Percentiles rank a stretch among this genome's conserved stretches.
Evolutionary conservation across 2,797 vertebrate genomes (phyloP).

Genomic region (Crax fasciolata): DNA sequence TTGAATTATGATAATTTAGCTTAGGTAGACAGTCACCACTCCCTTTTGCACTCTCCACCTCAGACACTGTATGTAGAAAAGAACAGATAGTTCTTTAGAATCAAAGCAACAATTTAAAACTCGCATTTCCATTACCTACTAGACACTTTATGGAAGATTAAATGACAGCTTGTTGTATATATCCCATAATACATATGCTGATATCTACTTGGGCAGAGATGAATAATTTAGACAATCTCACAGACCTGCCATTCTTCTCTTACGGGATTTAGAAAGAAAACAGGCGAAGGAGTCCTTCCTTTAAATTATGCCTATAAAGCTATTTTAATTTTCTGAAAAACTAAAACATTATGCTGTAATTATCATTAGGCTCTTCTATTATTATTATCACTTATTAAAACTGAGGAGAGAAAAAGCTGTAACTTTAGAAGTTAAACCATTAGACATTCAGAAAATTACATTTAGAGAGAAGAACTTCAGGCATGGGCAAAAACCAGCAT

Average conservation of each 20-base stretch:
- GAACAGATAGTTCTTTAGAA: not conserved
- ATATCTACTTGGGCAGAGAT: not conserved
- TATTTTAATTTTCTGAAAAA: conserved; percentile 10
- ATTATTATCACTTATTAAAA: conserved; percentile 16
- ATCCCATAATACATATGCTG: fast-evolving
- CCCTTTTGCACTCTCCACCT: conserved; percentile 83
- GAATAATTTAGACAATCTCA: not conserved
- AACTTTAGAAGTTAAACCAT: conserved; percentile 8
- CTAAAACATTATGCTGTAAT: conserved; percentile 33
- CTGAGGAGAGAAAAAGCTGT: not conserved
- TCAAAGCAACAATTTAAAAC: not conserved
- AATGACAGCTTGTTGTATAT: fast-evolving
- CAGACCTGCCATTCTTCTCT: not conserved
- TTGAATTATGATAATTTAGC: conserved; percentile 72
- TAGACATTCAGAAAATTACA: conserved; percentile 19
- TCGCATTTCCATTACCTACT: not conserved
- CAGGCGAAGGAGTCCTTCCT: not conserved
- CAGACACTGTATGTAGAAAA: conserved; percentile 80
- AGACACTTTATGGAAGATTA: not conserved
- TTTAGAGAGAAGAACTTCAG: not conserved
- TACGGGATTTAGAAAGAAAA: not conserved
- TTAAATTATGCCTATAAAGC: not conserved
- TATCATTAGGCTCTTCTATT: conserved; percentile 31
- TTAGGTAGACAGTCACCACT: conserved; percentile 83
- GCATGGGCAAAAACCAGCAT: not conserved